Base-by-base conservation (phyloP, 2,888 invertebrate genomes). In the Mythimna pallens region DNA sequence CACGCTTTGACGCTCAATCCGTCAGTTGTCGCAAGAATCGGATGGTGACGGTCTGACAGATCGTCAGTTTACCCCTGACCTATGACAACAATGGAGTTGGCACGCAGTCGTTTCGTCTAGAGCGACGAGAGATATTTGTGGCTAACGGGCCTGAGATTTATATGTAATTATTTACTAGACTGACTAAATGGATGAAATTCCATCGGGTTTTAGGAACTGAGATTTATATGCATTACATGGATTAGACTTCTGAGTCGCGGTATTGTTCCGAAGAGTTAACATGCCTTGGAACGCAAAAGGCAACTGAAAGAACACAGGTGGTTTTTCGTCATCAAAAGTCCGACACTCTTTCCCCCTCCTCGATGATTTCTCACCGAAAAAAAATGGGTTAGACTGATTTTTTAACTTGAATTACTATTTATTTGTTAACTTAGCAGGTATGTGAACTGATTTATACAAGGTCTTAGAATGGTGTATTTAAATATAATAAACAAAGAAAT, bases 71-170 rank as follows among this genome's bases (percentile, higher is more conserved):
- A 87, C 78, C 89, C 91, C 73, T 92, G 93, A 92, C 93, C 93
- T 91, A 90, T 89, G 92, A 87, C 89, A 93, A 93, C 91, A 91
- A 90, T 89, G 86, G 77, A 86, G 81, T 93, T 94, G 94, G 94
- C 94, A 93, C 91, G 86, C 87, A 78, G 87, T 86, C 79, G 83
- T 81, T 81, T 80, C 84, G 85, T 87, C 88, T 89, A 84, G 82
- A 65, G 81, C 81, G 79, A 76, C 77, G 80, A 76, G 87, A 90
- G 88, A 89, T 92, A 92, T 93, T 92, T 92, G 85, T 74, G 65
- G 79, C 79, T 73, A 86, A 86, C 84, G 71, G 78, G 63, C 66
- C 50, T n/a, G 70, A 78, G 76, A 84, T 86, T 85, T 85, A 81
- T 83, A 71, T 64, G 68, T 75, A 83, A 85, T 81, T 78, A 78